phyloP scores from a whole-genome alignment of 2,797 vertebrate genomes.

The Arnoldichthys spilopterus region DNA sequence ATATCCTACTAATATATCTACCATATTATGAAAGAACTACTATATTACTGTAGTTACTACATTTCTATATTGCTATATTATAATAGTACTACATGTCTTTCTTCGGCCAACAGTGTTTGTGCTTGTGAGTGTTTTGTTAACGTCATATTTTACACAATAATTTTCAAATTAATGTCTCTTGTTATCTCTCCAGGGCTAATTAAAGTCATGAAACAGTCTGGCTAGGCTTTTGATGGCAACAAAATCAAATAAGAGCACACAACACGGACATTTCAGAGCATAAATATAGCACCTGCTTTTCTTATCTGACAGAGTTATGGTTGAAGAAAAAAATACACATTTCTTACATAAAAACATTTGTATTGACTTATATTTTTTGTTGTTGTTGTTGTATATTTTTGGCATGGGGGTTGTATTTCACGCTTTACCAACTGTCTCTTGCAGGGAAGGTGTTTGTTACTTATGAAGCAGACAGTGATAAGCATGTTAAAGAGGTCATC shows the following conservation, averaged over 20 bases:
- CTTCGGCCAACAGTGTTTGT: background rate
- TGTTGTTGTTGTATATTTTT: no score
- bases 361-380: background rate
- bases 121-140: background rate
- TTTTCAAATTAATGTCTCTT: background rate
- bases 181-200: slow-evolving; percentile 1
- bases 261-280: background rate
- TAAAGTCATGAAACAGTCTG: background rate
- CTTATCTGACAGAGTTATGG: background rate
- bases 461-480: slow-evolving; percentile 80
- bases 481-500: slow-evolving; percentile 82
- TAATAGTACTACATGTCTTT: no score
- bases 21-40: no score
- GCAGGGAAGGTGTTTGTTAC: slow-evolving; percentile 83
- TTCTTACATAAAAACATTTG: background rate
- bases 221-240: background rate
- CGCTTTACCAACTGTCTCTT: background rate
- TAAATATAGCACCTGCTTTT: background rate
- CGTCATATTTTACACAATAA: background rate
- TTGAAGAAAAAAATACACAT: background rate
- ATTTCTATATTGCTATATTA: no score
- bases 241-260: background rate
- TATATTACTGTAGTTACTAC: no score
- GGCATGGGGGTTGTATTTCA: background rate
- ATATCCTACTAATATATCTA: no score